Percentiles rank a stretch among this genome's conserved stretches.
Conservation (phyloP, 2,113 vertebrate genomes). For the Eclectus roratus region DNA sequence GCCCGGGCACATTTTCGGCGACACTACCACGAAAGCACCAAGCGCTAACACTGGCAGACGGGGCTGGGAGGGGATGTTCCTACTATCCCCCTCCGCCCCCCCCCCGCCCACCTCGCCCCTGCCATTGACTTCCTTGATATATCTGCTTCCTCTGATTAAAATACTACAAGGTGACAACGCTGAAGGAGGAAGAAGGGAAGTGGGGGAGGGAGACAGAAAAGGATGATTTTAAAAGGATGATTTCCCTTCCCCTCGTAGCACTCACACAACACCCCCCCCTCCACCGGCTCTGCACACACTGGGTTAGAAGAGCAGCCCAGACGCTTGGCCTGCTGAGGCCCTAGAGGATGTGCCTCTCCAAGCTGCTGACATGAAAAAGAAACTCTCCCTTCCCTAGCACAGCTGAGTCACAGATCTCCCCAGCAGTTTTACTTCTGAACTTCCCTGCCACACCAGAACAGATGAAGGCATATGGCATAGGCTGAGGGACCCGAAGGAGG, state of each 20-base stretch:
- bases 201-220: conserved; percentile 35
- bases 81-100: no score
- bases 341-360: not conserved
- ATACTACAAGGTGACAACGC: conserved; percentile 65
- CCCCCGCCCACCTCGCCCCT: not conserved
- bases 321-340: not conserved
- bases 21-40: no score
- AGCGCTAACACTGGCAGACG: no score
- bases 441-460: not conserved
- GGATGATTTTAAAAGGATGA: not conserved
- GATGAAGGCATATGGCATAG: not conserved
- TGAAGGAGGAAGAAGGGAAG: conserved; percentile 50
- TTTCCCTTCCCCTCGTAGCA: not conserved
- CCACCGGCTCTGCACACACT: accelerated
- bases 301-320: not conserved
- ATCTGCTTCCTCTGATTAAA: conserved; percentile 81
- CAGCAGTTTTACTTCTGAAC: not conserved
- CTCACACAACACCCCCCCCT: not conserved
- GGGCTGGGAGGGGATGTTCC: no score
- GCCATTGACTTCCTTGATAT: conserved; percentile 72
- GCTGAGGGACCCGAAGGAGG: not conserved
- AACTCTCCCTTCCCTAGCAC: not conserved
- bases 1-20: no score
- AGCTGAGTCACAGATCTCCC: not conserved
- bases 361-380: not conserved